Evolutionary conservation across 2,113 vertebrate species (phyloP), one percentile per base, ranked within the genome.

Genomic region (Engystomops pustulosus): DNA sequence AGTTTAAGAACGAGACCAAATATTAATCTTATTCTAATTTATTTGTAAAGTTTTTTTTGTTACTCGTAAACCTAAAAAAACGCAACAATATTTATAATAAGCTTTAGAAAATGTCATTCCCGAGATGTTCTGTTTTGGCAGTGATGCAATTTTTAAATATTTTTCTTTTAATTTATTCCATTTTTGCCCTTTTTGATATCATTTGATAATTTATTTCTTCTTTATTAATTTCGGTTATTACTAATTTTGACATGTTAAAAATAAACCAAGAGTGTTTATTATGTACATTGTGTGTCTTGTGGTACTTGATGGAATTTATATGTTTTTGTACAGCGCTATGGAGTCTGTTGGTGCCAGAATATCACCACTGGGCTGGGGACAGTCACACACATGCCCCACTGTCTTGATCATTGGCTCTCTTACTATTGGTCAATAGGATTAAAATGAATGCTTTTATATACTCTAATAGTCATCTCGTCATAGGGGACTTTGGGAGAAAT

Each of bases 21-120:
- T 60, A 53, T 34, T 76, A 51, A 58, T 77, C 34, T 78, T 78
- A 78, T 78, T 60, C n/a, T 78, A 78, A 78, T 41, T 78, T 78
- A 78, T 78, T 78, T 77, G 51, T 55, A 77, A 78, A 78, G 53
- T 41, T 15, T 23, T 76, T 77, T 77, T 53, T 41, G n/a, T n/a
- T n/a, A 49, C 72, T 49, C 72, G 0, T 76, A n/a, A 77, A 30
- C 23, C 51, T 60, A n/a, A n/a, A 14, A 12, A 78, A 32, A 76
- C 9, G 3, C 20, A 34, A 71, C 9, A 71, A 77, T 58, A 60
- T 8, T 9, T 53, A 36, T 53, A 53, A 25, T 38, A 41, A 51
- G 27, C 8, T 12, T 6, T 11, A 77, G 30, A 2, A 38, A 14
- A 6, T n/a, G 25, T 30, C 25, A 15, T 12, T 77, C 49, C 4